A percentile compares a stretch with the other conserved stretches of the same genome.
These are phyloP conservation scores for Adelphocoris suturalis DNA, from an alignment of 2,888 invertebrate genomes.

Conservation along the genomic window DNA sequence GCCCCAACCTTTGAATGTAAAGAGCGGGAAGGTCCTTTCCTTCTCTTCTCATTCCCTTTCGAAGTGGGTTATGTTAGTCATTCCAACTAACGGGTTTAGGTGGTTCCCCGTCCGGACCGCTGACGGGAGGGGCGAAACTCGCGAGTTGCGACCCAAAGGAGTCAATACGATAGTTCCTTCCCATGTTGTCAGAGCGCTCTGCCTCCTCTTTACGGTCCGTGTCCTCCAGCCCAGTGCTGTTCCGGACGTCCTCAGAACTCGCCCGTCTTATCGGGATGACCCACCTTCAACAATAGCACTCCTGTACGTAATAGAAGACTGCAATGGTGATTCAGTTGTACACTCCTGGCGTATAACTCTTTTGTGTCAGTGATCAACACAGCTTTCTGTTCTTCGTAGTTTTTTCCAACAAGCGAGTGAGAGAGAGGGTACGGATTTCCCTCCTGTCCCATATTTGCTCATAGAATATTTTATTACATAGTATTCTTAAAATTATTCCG, in stretches of 20 bases:
- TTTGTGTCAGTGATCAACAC: background rate
- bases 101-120: conserved; percentile 15
- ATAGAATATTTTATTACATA: background rate
- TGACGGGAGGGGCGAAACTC: conserved; percentile 55
- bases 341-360: background rate
- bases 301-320: conserved; percentile 60
- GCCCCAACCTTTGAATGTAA: background rate
- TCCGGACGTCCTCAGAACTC: conserved; percentile 46
- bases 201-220: conserved; percentile 53
- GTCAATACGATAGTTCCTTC: conserved; percentile 64
- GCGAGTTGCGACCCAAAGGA: conserved; percentile 55
- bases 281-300: conserved; percentile 51
- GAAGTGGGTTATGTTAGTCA: conserved; percentile 61
- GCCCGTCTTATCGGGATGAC: conserved; percentile 57
- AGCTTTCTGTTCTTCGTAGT: background rate
- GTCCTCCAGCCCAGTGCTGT: conserved; percentile 59
- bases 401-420: conserved; percentile 49
- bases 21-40: conserved; percentile 43
- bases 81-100: conserved; percentile 64
- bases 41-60: conserved; percentile 38
- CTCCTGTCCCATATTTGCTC: background rate
- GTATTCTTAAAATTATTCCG: background rate
- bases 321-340: conserved; percentile 48
- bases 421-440: conserved; percentile 34
- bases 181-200: conserved; percentile 48